A percentile compares a stretch with the other conserved stretches of the same genome.
phyloP scores from a whole-genome alignment of 2,888 invertebrate genomes.

The Phengaris alcon region DNA sequence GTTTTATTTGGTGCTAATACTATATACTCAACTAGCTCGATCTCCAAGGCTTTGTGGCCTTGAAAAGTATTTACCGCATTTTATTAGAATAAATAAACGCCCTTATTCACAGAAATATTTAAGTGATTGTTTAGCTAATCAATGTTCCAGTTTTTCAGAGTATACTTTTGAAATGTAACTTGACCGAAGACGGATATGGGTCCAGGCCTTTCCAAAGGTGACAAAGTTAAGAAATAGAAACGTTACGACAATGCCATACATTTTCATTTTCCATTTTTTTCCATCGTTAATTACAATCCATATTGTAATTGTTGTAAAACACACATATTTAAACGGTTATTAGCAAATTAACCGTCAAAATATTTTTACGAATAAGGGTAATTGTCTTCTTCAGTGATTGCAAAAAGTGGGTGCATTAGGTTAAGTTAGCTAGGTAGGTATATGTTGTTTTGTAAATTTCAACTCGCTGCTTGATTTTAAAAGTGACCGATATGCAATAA shows the following conservation, averaged over 20 bases:
- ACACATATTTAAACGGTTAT: background rate
- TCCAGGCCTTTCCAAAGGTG: too few species aligned
- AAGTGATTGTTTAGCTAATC: background rate
- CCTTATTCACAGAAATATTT: background rate
- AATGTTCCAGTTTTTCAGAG: too few species aligned
- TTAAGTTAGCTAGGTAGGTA: background rate
- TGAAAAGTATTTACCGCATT: constrained; percentile 23
- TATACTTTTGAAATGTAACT: too few species aligned
- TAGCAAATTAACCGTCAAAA: background rate
- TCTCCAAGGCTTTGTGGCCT: constrained; percentile 14
- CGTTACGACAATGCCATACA: background rate
- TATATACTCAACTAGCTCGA: constrained; percentile 20
- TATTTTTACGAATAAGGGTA: background rate
- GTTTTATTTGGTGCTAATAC: constrained; percentile 18
- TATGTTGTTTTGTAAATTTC: background rate
- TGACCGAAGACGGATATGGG: too few species aligned
- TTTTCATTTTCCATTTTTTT: background rate
- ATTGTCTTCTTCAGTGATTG: constrained; percentile 1
- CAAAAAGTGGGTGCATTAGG: background rate
- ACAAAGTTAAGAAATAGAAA: background rate
- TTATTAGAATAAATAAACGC: constrained; percentile 15
- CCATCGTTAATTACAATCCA: too few species aligned
- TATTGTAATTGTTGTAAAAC: too few species aligned
- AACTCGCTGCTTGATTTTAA: background rate
- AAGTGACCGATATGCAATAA: constrained; percentile 4